Base-by-base conservation (phyloP, 2,113 vertebrate species). In the Actenoides lindsayi region DNA sequence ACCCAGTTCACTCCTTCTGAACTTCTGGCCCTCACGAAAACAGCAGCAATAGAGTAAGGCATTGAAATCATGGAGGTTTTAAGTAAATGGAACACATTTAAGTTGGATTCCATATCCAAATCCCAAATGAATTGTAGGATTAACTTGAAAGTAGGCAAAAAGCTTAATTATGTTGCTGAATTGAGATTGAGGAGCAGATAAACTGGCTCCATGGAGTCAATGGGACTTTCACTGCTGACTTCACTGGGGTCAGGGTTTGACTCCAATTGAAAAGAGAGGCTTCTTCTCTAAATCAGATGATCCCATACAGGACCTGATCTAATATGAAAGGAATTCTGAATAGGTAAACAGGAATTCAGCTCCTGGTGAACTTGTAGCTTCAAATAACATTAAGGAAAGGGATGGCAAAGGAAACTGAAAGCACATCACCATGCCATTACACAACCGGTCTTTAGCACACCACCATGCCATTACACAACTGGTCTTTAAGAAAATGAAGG, bases 51-150 rank as follows among this genome's bases (percentile, higher is more conserved):
- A 27, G 19, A 77, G 23, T 5, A 57, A 82, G 35, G 46, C 41
- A 81, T 15, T 84, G 76, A 89, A 91, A 92, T 82, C 2, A 16
- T 3, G 33, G 2, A 7, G 0, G 5, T 71, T 89, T 50, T 21
- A 28, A 81, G 23, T 46, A 93, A 81, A 90, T 15, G n/a, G 56
- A 95, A 46, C 37, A 91, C 41, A 69, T 94, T 56, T 50, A 20
- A 85, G 42, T 69, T 79, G 24, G 50, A 93, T 80, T 84, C 46
- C 33, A 35, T 5, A 78, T 24, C 33, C 6, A 6, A 86, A 89
- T 64, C 67, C 59, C 64, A 89, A 87, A 67, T 51, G 31, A 93
- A n/a, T 13, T 64, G 37, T 39, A 39, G 65, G 71, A 46, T 82
- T 85, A 71, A 75, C 28, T 2, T 79, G 28, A 71, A 90, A 89